Evolutionary conservation across 2,797 vertebrate genomes (phyloP), one percentile per base, ranked within the genome.

Genomic region (Meda fulgida): DNA sequence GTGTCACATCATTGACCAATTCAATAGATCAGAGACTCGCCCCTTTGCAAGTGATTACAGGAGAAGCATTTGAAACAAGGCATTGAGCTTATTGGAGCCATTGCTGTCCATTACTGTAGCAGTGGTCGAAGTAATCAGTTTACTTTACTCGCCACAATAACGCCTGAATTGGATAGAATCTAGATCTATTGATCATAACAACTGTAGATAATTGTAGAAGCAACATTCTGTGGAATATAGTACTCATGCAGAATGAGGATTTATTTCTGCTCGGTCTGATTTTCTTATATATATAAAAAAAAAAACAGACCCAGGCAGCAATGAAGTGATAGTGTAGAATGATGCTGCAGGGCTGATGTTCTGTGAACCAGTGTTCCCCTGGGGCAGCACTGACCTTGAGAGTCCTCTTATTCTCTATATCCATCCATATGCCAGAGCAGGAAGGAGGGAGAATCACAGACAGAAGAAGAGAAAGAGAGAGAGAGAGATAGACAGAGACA

Each of bases 321-420:
- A 36, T 51, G n/a, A 46, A 85, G 77, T 73, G 84, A 66, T 72
- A 79, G 76, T 38, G 66, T 46, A 40, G 77, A 85, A 80, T 80
- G 76, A 78, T 78, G 72, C 63, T 66, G 46, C 63, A 40, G 29
- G 69, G 83, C 76, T 84, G 83, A 63, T 79, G 77, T 66, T 73
- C 77, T 63, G 63, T 78, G 84, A 63, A 84, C 51, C 40, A 79
- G 76, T 79, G 83, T 66, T 85, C 31, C 84, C 84, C 69, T 72
- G n/a, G 77, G 80, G 84, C 77, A 65, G 31, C 55, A 7, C 16
- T 85, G 84, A 85, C 84, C 84, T 85, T 85, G 84, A 85, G 21
- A 78, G 69, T 80, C 67, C 77, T 78, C 46, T 63, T 31, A 51
- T 43, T 80, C 29, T 80, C 67, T 19, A 63, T 31, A 51, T 84